A percentile compares a stretch with the other conserved stretches of the same genome.
Conservation (phyloP, 2,888 invertebrate species). For the Choristoneura rosaceana region DNA sequence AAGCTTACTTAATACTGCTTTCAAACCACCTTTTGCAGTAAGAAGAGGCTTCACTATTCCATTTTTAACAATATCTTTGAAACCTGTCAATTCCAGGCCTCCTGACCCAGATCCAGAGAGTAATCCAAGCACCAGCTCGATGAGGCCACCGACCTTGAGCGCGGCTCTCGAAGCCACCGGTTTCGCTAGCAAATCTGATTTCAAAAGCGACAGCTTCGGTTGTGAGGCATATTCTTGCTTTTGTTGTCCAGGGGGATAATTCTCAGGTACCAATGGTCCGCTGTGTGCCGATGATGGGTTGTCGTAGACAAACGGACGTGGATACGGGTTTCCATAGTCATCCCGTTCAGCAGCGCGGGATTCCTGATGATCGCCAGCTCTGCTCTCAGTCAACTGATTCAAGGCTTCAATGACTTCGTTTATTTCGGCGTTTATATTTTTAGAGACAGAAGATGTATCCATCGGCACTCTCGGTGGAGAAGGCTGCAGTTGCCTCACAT, state of each 20-base stretch:
- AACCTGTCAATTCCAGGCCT: slow-evolving; percentile 62
- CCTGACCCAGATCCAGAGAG: slow-evolving; percentile 63
- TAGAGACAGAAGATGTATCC: slow-evolving; percentile 44
- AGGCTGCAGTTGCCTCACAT: slow-evolving; percentile 37
- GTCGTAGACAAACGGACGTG: slow-evolving; percentile 43
- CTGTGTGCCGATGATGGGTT: slow-evolving; percentile 46
- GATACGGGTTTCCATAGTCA: slow-evolving; percentile 42
- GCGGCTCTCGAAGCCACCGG: slow-evolving; percentile 65
- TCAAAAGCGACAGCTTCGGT: slow-evolving; percentile 55
- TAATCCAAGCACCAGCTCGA: slow-evolving; percentile 66
- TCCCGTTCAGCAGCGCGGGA: slow-evolving; percentile 49
- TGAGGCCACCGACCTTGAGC: slow-evolving; percentile 67
- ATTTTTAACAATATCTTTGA: slow-evolving; percentile 70
- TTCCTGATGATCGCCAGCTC: slow-evolving; percentile 48
- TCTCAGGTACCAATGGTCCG: slow-evolving; percentile 40
- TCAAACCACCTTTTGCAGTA: slow-evolving; percentile 69
- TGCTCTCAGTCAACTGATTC: slow-evolving; percentile 52
- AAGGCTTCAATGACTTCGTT: slow-evolving; percentile 57
- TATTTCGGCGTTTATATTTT: slow-evolving; percentile 50
- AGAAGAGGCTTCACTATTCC: slow-evolving; percentile 73
- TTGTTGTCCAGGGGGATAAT: slow-evolving; percentile 7
- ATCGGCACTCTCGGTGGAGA: slow-evolving; percentile 45
- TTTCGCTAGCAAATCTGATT: slow-evolving; percentile 61
- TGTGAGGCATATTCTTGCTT: slow-evolving; percentile 40
- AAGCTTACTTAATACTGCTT: slow-evolving; percentile 72